phyloP scores from a whole-genome alignment of 2,113 vertebrate genomes.

The Chamaea fasciata region DNA sequence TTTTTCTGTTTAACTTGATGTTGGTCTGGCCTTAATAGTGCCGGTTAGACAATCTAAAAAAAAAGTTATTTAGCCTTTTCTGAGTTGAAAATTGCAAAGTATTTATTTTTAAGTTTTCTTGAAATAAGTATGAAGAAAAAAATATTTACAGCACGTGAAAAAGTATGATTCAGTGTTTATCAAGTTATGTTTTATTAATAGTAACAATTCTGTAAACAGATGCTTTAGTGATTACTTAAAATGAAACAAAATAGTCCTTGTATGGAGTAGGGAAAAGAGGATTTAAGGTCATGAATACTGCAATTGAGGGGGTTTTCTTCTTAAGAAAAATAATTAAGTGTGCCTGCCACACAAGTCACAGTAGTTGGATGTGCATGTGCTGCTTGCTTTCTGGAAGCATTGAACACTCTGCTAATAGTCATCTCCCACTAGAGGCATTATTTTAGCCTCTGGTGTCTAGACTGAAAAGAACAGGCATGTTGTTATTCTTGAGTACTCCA shows the following conservation, averaged over 20 bases:
- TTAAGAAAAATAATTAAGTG: background rate
- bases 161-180: constrained; percentile 47
- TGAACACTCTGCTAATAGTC: background rate
- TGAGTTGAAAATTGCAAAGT: background rate
- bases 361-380: background rate
- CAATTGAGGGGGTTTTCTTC: background rate
- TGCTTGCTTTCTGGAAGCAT: background rate
- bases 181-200: constrained; percentile 39
- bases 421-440: background rate
- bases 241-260: constrained; percentile 6
- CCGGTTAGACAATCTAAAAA: background rate
- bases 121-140: background rate
- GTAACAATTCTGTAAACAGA: constrained; percentile 49
- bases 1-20: background rate
- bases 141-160: constrained; percentile 18
- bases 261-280: background rate
- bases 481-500: background rate
- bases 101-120: constrained; percentile 11
- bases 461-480: background rate
- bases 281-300: background rate
- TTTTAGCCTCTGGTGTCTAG: background rate
- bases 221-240: constrained; percentile 40
- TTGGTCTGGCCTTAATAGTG: background rate
- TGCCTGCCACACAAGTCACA: background rate
- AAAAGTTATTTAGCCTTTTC: background rate